phyloP scores from a whole-genome alignment of 2,797 vertebrate species.

The Gadopsis marmoratus region DNA sequence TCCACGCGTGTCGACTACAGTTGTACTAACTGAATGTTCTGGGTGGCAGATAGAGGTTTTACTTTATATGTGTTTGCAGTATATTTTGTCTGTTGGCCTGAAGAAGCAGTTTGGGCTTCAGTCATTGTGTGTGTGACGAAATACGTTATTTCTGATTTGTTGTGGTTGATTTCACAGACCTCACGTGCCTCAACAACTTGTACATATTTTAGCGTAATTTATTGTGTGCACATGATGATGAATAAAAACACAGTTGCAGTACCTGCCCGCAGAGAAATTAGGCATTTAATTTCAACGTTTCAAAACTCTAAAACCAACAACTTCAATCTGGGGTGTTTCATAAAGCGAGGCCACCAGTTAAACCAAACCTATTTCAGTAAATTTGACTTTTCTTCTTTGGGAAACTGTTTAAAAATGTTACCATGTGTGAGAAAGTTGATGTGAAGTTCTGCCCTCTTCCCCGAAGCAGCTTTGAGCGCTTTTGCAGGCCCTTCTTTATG shows the following conservation, averaged over 20 bases:
- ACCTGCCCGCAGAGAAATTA: fast-evolving
- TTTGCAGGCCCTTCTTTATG: no score
- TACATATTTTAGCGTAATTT: slow-evolving; percentile 60
- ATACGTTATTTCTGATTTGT: neutral
- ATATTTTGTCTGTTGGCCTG: neutral
- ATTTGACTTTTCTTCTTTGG: neutral
- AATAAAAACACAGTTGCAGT: slow-evolving; percentile 14
- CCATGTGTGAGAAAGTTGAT: no score
- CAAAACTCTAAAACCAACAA: neutral
- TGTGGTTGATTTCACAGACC: neutral
- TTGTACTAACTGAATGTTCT: neutral
- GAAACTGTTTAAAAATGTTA: neutral
- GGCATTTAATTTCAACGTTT: slow-evolving; percentile 12
- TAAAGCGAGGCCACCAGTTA: neutral
- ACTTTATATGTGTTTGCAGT: neutral
- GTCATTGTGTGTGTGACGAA: neutral
- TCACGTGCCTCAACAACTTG: slow-evolving; percentile 46
- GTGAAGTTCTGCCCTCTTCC: no score
- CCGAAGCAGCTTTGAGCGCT: no score
- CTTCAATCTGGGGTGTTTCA: neutral
- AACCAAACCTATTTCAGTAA: neutral
- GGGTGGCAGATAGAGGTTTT: neutral
- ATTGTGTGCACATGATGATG: slow-evolving; percentile 35
- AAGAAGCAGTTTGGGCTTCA: neutral
- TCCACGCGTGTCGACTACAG: neutral